Percentiles rank a stretch among this genome's conserved stretches.
phyloP scores from a whole-genome alignment of 1,140 invertebrate genomes.

The Glossosoma conforme region DNA sequence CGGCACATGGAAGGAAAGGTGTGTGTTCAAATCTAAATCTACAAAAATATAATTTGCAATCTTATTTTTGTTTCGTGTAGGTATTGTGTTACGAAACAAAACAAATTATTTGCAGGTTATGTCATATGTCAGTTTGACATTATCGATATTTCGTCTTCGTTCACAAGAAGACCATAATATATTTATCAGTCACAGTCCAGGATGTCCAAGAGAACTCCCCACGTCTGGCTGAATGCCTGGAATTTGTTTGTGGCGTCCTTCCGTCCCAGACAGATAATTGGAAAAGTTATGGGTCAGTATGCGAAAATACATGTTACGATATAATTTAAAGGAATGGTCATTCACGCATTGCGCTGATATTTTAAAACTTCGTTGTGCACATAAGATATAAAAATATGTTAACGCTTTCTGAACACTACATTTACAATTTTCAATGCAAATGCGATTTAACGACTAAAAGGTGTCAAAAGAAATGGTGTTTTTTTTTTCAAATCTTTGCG shows the following conservation, averaged over 20 bases:
- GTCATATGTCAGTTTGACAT: too few relatives aligned
- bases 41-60: too few relatives aligned
- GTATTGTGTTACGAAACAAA: too few relatives aligned
- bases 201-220: conserved; percentile 18
- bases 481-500: too few relatives aligned
- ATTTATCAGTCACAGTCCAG: conserved; percentile 1
- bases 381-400: too few relatives aligned
- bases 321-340: background rate
- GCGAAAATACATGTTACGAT: background rate
- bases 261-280: conserved; percentile 47
- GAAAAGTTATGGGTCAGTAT: conserved; percentile 43
- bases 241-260: conserved; percentile 57
- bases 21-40: too few relatives aligned
- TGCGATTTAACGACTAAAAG: background rate
- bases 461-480: background rate
- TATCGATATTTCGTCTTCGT: too few relatives aligned
- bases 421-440: background rate
- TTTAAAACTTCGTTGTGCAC: too few relatives aligned
- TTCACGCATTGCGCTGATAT: background rate
- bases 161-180: background rate
- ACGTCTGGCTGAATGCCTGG: conserved; percentile 17
- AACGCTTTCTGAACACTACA: too few relatives aligned
- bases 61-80: too few relatives aligned
- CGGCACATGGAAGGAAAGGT: too few relatives aligned
- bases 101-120: too few relatives aligned